Conservation (phyloP, 2,888 invertebrate species). For the Selenia dentaria region DNA sequence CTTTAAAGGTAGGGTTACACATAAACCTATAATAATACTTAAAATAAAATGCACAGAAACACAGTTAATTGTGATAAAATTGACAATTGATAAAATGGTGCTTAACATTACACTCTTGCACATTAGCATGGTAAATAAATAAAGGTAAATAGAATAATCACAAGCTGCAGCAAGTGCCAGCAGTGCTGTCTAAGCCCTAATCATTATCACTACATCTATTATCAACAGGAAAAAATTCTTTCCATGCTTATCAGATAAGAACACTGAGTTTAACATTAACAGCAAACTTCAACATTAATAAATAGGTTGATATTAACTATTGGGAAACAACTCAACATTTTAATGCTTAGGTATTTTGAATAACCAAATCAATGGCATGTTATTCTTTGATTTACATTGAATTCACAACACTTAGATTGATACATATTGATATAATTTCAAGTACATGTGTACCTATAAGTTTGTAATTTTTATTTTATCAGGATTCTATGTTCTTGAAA, state of each 20-base stretch:
- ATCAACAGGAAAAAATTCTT: slow-evolving; percentile 12
- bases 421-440: no score
- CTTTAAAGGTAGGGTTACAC: slow-evolving; percentile 9
- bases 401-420: no score
- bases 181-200: slow-evolving; percentile 6
- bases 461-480: no score
- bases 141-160: slow-evolving; percentile 3
- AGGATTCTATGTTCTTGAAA: no score
- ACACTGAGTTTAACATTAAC: slow-evolving; percentile 9
- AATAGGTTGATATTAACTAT: not conserved
- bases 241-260: slow-evolving; percentile 11
- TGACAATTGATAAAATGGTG: slow-evolving; percentile 15
- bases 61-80: slow-evolving; percentile 10
- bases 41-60: slow-evolving; percentile 8
- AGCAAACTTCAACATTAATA: slow-evolving; percentile 3
- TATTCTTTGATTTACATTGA: no score
- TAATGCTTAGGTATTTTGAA: no score
- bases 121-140: slow-evolving; percentile 11
- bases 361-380: no score
- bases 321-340: not conserved
- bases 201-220: slow-evolving; percentile 17
- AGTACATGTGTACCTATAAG: no score
- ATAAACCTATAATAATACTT: slow-evolving; percentile 17
- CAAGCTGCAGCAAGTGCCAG: slow-evolving; percentile 5
- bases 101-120: slow-evolving; percentile 15